phyloP scores from a whole-genome alignment of 2,797 vertebrate genomes.

The Hydrophis major region DNA sequence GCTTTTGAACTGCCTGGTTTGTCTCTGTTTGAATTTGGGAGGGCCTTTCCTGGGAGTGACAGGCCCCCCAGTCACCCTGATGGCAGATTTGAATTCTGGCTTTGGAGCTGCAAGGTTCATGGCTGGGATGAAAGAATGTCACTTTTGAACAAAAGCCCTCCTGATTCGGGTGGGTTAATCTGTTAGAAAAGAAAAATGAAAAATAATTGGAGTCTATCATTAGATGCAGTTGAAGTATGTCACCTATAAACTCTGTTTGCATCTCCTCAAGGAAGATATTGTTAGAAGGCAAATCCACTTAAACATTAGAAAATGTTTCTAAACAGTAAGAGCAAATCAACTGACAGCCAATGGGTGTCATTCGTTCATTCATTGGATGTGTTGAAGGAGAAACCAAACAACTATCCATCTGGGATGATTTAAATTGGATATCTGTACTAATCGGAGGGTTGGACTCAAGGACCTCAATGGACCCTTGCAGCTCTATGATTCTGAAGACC shows the following conservation, averaged over 20 bases:
- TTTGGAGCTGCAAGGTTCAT: conserved; percentile 90
- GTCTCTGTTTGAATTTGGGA: conserved; percentile 94
- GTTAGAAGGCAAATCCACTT: not conserved
- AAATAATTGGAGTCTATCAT: not conserved
- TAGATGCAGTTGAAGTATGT: not conserved
- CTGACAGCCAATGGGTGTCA: not conserved
- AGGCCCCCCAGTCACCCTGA: conserved; percentile 86
- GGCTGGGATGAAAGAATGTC: not conserved
- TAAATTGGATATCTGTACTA: not conserved
- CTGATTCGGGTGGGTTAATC: not conserved
- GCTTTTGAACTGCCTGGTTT: conserved; percentile 96
- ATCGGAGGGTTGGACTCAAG: not conserved
- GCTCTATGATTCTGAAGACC: not conserved
- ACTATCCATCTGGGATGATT: not conserved
- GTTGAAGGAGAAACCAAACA: not conserved
- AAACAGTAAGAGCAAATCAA: not conserved
- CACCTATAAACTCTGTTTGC: not conserved
- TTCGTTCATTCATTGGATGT: not conserved
- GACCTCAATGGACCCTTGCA: not conserved
- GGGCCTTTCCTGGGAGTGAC: conserved; percentile 92
- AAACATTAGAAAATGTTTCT: not conserved
- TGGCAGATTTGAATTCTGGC: conserved; percentile 84
- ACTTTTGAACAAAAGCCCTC: not conserved
- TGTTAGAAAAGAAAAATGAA: not conserved
- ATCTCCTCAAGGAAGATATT: not conserved